phyloP scores from a whole-genome alignment of 2,797 vertebrate genomes.

The Coendou prehensilis region DNA sequence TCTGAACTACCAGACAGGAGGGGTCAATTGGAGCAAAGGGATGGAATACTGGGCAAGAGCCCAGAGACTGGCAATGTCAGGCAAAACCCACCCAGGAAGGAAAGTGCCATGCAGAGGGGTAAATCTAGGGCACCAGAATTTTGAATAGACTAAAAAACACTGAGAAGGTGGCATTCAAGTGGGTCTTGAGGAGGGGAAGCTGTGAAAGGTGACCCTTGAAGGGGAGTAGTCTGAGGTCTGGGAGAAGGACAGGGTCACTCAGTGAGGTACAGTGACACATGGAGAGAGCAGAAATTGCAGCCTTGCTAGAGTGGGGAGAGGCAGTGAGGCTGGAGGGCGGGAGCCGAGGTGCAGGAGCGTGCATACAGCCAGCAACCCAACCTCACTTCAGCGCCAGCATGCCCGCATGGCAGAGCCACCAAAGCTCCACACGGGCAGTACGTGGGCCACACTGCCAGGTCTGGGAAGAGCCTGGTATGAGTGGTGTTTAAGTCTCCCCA shows the following conservation, averaged over 20 bases:
- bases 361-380: background rate
- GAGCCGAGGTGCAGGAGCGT: no score
- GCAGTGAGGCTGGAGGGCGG: background rate
- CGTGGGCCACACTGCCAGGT: background rate
- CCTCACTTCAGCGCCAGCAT: background rate
- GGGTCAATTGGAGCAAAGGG: background rate
- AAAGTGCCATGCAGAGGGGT: background rate
- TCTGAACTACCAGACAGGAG: background rate
- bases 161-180: background rate
- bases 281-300: background rate
- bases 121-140: background rate
- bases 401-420: background rate
- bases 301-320: background rate
- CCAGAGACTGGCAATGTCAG: background rate
- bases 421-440: background rate
- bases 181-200: background rate
- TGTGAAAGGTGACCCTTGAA: background rate
- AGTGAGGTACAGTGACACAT: background rate
- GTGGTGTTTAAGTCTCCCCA: background rate
- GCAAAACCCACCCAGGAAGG: slow-evolving; percentile 6
- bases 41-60: background rate
- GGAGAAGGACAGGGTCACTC: background rate
- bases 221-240: background rate
- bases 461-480: background rate
- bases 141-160: background rate